Base-by-base conservation (phyloP, 1,140 invertebrate genomes). In the Pogonomyrmex californicus region DNA sequence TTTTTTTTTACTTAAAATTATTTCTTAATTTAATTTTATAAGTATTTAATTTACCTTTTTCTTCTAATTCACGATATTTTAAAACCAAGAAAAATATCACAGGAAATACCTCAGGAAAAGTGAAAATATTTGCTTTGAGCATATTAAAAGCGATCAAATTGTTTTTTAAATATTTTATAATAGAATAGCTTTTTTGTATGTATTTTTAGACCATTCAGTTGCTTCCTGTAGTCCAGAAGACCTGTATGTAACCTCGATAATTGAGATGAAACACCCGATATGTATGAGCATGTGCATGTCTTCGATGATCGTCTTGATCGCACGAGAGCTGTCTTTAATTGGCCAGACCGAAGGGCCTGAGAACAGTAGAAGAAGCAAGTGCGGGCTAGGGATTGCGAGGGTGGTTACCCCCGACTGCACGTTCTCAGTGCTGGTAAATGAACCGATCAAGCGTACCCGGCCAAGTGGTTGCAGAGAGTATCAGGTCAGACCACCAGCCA, bases 401-500 rank as follows among this genome's bases (percentile, higher is more conserved):
- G 56, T 70, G 58, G 86, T 44, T 77, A 60, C 58, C 38, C 77
- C 62, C 58, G 70, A 76, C 73, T 78, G 81, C 65, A 73, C 76
- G 78, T 81, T 56, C 71, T 79, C 12, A 33, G 38, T 36, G 66
- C 33, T 58, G 77, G 82, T 77, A 91, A 91, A 91, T 86, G 89
- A 91, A 90, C 90, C 90, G 89, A 90, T 90, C 89, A 79, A 78
- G 82, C 78, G 86, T 91, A 88, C 79, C 71, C 60, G 23, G 70
- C 77, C 85, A 83, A 88, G 88, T 90, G 76, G 79, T 90, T 86
- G 87, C 83, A 82, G 89, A 75, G 89, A 75, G 63, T 87, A 78
- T 87, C 38, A 66, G 60, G 71, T 70, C 83, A 77, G 75, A 77
- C 78, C 54, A 14, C 58, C 23, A 51, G 65, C 56, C 51, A 49